Evolutionary conservation across 2,797 vertebrate genomes (phyloP).

Genomic region (Falco peregrinus): DNA sequence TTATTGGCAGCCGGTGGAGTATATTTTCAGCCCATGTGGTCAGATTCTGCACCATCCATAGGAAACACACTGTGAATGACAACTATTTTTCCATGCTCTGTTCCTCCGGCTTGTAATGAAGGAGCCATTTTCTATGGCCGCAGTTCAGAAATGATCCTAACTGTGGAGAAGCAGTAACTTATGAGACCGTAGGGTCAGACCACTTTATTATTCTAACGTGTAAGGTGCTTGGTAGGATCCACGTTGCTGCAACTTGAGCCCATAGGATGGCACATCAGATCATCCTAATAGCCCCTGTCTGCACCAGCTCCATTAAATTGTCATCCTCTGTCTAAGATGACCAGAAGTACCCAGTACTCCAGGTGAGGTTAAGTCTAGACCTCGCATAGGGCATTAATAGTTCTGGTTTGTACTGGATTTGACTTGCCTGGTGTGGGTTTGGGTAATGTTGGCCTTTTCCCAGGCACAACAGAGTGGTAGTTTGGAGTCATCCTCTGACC

Average conservation of each 20-base stretch:
- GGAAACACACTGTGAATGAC: constrained; percentile 47
- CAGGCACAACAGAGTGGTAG: background rate
- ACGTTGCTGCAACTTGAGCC: background rate
- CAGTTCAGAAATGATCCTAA: background rate
- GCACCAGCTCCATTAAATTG: background rate
- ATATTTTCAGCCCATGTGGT: constrained; percentile 49
- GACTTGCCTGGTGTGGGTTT: background rate
- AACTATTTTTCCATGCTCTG: constrained; percentile 36
- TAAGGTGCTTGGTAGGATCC: background rate
- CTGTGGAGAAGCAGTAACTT: background rate
- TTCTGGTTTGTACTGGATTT: constrained; percentile 19
- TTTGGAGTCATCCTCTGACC: background rate
- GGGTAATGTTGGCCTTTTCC: background rate
- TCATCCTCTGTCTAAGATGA: background rate
- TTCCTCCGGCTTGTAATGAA: background rate
- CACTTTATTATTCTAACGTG: background rate
- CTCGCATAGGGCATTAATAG: constrained; percentile 17
- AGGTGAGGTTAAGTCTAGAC: background rate
- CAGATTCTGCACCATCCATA: constrained; percentile 35
- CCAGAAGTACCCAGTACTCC: background rate
- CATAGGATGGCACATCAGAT: background rate
- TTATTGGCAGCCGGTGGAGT: background rate
- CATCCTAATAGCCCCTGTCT: background rate
- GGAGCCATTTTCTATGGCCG: background rate
- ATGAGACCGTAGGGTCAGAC: background rate